Evolutionary conservation across 2,888 invertebrate genomes (phyloP), one percentile per base, ranked within the genome.

Genomic region (Syrphus vitripennis): DNA sequence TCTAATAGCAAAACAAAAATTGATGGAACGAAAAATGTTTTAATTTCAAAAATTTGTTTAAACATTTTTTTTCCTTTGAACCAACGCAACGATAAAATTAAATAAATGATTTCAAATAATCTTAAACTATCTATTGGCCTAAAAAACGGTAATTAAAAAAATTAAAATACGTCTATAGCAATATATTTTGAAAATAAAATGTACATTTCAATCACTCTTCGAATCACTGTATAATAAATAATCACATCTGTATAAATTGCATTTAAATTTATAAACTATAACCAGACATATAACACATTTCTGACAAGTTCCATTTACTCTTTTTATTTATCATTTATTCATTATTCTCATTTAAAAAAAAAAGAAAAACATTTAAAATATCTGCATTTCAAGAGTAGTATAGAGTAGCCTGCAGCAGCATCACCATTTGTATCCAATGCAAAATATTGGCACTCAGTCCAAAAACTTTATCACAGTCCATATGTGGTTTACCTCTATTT

Each of bases 401-500:
- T n/a, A n/a, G n/a, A n/a, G n/a, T n/a, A n/a, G n/a, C n/a, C n/a
- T n/a, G 69, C 21, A 59, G 19, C 57, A 57, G 26, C n/a, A 50
- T 34, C 78, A 83, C 78, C 72, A 77, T 74, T 70, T 78, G 77
- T 86, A 31, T 59, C 45, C 37, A 16, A 70, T 67, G 77, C 40
- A 45, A 10, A 63, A 48, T 63, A 81, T 86, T 86, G 84, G 84
- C 84, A 86, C 69, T 86, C 76, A 81, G 72, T 86, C 77, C 72
- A 76, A 81, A 77, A 67, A 72, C 55, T 67, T 53, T 77, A 81
- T 77, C 72, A 69, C 81, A 77, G 77, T 86, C 77, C 81, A 81
- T 77, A 77, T 86, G 81, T 69, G 84, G 84, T 77, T 81, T 81
- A 84, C 81, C 71, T 77, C 71, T 77, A 69, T 81, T 40, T 29